Evolutionary conservation across 2,888 invertebrate genomes (phyloP).

Genomic region (Heliconius sara): DNA sequence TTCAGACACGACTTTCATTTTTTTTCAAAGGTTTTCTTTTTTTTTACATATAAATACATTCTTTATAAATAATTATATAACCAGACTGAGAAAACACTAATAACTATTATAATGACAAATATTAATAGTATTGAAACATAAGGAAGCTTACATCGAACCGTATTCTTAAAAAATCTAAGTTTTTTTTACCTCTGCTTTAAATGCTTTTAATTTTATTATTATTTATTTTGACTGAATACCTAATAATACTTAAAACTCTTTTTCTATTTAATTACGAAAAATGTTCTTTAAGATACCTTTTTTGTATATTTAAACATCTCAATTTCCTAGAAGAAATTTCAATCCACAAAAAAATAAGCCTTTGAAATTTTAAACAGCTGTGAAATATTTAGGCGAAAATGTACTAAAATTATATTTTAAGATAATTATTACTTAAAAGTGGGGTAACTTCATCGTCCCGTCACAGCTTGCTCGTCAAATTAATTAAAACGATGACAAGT

Average conservation of each 20-base stretch:
- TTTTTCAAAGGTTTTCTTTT: too few species aligned
- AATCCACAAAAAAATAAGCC: neutral
- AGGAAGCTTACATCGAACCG: too few species aligned
- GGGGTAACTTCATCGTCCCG: slow-evolving; percentile 27
- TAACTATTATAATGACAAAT: too few species aligned
- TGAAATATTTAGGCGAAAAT: slow-evolving; percentile 1
- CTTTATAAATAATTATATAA: too few species aligned
- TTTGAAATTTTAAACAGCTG: neutral
- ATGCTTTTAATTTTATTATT: too few species aligned
- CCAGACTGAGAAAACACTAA: too few species aligned
- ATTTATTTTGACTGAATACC: too few species aligned
- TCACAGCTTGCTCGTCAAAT: slow-evolving; percentile 34
- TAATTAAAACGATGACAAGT: slow-evolving; percentile 40
- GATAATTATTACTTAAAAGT: slow-evolving; percentile 25
- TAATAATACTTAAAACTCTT: neutral
- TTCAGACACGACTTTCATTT: too few species aligned
- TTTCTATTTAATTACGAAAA: neutral
- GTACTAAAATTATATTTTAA: slow-evolving; percentile 21
- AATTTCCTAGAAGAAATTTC: neutral
- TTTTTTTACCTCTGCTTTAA: too few species aligned
- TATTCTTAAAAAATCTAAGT: too few species aligned
- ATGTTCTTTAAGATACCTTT: neutral
- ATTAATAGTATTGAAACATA: too few species aligned
- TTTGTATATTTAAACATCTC: neutral
- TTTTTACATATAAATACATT: too few species aligned